Evolutionary conservation across 2,888 invertebrate species (phyloP), one percentile per base, ranked within the genome.

Genomic region (Drosophila algonquin): DNA sequence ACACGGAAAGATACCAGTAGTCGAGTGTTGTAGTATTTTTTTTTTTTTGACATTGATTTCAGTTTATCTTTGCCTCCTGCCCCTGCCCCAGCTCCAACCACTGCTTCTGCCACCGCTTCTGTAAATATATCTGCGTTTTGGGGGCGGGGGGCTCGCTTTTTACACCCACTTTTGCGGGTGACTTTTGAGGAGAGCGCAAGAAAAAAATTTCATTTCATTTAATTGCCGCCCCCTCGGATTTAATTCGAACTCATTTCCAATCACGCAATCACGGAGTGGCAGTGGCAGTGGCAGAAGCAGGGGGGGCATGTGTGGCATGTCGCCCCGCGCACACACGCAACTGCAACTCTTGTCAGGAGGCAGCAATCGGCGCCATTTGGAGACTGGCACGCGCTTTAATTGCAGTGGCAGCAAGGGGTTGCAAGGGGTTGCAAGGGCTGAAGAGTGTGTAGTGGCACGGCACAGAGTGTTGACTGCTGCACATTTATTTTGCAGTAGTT

Each of bases 221-320:
- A 79, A 77, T 79, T 76, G 76, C 77, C 63, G 63, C 65, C 79
- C 63, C 32, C 67, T 40, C 40, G 40, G 65, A 59, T 79, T 77
- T 77, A 79, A 77, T 76, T 77, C 76, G 73, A 79, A 76, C 76
- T 72, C 73, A 48, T 62, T 79, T 73, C 67, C 77, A 77, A 75
- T 79, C 77, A 77, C 79, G 77, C 79, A 79, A 67, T 64, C 24
- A 69, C 45, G 32, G 45, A 5, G 51, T 9, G 16, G 9, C 7
- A 21, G 32, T 35, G 51, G 56, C 40, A 44, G 4, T 32, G 52
- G 32, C 16, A 56, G 40, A 4, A 0, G 24, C 24, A 21, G 3
- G 27, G 9, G 32, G 32, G 40, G 14, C 18, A 21, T 32, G 63
- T 32, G 51, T 10, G 46, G 32, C 47, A 44, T 51, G 65, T 67